These are phyloP conservation scores for Malurus leucopterus DNA, from an alignment of 2,797 vertebrate genomes.

Conservation along the genomic window DNA sequence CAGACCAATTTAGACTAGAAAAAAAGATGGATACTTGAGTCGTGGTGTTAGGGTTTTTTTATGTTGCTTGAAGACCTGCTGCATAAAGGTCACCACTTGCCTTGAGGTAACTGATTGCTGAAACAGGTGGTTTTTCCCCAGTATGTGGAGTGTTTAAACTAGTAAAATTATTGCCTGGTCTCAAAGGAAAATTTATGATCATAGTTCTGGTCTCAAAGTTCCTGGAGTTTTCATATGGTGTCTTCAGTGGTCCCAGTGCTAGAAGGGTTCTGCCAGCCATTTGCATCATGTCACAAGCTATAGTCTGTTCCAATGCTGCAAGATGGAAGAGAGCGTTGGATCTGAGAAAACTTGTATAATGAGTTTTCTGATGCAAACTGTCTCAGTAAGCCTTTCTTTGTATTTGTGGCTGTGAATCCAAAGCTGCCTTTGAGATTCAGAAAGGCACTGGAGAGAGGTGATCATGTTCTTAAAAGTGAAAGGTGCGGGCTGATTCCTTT, in stretches of 20 bases:
- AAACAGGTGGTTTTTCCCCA: not conserved
- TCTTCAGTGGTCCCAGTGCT: not conserved
- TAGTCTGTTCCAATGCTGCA: not conserved
- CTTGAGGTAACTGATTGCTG: not conserved
- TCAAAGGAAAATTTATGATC: not conserved
- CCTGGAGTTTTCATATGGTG: not conserved
- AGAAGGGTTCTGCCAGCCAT: not conserved
- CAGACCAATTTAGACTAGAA: not conserved
- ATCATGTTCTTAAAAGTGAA: conserved; percentile 25
- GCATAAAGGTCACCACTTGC: not conserved
- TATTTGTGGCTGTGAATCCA: not conserved
- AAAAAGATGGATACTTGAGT: not conserved
- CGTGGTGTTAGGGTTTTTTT: not conserved
- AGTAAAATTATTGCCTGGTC: not conserved
- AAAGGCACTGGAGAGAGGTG: not conserved
- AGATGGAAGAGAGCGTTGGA: not conserved
- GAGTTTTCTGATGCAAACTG: not conserved
- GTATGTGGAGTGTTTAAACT: not conserved
- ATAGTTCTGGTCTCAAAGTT: not conserved
- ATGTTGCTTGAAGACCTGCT: not conserved
- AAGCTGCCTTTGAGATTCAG: conserved; percentile 14
- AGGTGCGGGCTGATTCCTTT: conserved; percentile 33
- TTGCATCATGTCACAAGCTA: not conserved
- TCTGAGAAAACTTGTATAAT: not conserved
- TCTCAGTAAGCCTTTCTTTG: not conserved